phyloP scores from a whole-genome alignment of 92 coral and sea anemone genomes.

The Diadumene lineata region DNA sequence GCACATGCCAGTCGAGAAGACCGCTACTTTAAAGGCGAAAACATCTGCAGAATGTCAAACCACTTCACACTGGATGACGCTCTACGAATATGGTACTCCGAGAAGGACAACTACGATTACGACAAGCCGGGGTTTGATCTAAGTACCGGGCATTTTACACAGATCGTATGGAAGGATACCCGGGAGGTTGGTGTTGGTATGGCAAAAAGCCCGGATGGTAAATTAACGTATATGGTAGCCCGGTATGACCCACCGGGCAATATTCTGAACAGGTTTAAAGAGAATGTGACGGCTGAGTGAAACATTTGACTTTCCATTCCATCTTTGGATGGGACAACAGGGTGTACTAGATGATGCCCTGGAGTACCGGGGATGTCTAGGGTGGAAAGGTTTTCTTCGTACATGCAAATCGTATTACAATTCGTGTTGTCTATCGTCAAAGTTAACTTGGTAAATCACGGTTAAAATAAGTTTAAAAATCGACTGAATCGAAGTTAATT shows the following conservation, averaged over 20 bases:
- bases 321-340: too few relatives aligned
- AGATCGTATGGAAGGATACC: conserved; percentile 88
- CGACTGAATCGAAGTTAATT: too few relatives aligned
- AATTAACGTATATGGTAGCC: conserved; percentile 74
- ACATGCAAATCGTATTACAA: too few relatives aligned
- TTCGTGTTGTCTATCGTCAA: too few relatives aligned
- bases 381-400: too few relatives aligned
- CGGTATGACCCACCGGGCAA: conserved; percentile 95
- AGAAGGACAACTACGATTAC: conserved; percentile 58
- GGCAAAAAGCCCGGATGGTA: conserved; percentile 75
- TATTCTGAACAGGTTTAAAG: conserved; percentile 64
- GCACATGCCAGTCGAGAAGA: conserved; percentile 74
- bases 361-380: too few relatives aligned
- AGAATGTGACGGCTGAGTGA: conserved; percentile 53
- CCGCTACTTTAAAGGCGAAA: conserved; percentile 75
- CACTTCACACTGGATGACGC: conserved; percentile 63
- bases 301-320: not conserved
- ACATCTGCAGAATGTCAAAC: conserved; percentile 74
- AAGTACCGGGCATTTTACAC: conserved; percentile 83
- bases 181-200: conserved; percentile 83
- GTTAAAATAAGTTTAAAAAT: too few relatives aligned
- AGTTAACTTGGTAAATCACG: too few relatives aligned
- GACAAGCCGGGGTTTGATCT: conserved; percentile 67
- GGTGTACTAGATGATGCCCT: too few relatives aligned
- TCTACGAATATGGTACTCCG: conserved; percentile 78